A percentile compares a stretch with the other conserved stretches of the same genome.
phyloP scores from a whole-genome alignment of 2,797 vertebrate genomes.

The Neoniphon sammara region DNA sequence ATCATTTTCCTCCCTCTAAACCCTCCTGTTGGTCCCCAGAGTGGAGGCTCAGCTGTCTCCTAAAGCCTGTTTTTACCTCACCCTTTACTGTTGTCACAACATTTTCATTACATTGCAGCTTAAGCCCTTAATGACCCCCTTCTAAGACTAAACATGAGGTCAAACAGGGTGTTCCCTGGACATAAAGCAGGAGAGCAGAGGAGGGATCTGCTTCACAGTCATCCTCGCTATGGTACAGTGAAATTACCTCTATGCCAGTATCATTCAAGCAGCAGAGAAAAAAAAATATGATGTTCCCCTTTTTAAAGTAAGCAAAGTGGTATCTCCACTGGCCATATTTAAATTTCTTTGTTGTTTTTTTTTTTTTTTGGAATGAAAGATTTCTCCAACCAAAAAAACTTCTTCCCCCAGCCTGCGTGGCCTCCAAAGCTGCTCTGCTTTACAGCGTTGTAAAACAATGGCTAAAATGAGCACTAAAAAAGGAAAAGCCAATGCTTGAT shows the following conservation, averaged over 20 bases:
- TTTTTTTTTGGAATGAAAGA: constrained; percentile 10
- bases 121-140: constrained; percentile 74
- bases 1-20: constrained; percentile 74
- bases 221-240: constrained; percentile 6
- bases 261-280: constrained; percentile 5
- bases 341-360: background rate
- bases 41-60: constrained; percentile 74
- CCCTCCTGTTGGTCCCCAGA: constrained; percentile 61
- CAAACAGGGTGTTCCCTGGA: constrained; percentile 70
- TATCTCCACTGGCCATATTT: constrained; percentile 4
- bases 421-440: constrained; percentile 45
- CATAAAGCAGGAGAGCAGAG: constrained; percentile 45
- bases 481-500: constrained; percentile 41
- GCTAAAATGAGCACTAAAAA: constrained; percentile 51
- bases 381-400: constrained; percentile 33
- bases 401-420: constrained; percentile 4
- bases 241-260: constrained; percentile 18
- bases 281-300: background rate
- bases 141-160: constrained; percentile 77
- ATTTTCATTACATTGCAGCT: constrained; percentile 81
- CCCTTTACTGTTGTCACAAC: constrained; percentile 77
- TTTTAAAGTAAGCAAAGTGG: background rate
- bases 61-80: constrained; percentile 76
- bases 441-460: constrained; percentile 62
- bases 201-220: constrained; percentile 32